Conservation (phyloP, 2,113 vertebrate genomes). For the Rhinichthys klamathensis region DNA sequence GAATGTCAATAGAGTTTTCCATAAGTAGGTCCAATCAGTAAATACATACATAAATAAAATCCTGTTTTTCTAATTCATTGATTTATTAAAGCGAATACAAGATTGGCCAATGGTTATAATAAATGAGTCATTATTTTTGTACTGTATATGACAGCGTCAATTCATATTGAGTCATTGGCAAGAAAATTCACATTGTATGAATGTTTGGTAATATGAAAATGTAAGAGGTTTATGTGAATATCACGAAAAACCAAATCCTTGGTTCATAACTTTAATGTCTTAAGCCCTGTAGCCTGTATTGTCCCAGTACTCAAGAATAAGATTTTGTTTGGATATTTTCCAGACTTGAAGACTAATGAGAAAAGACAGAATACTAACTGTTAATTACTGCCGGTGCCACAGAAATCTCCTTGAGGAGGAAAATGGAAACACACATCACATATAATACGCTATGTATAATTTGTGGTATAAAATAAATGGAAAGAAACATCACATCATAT, state of each 20-base stretch:
- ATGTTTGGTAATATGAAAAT: not conserved
- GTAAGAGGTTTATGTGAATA: not conserved
- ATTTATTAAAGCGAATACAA: not conserved
- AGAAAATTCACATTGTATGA: not conserved
- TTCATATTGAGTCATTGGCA: not conserved
- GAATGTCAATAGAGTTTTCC: too few relatives aligned
- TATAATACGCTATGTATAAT: constrained; percentile 28
- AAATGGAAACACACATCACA: constrained; percentile 38
- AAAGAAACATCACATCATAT: constrained; percentile 41
- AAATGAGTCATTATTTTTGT: not conserved
- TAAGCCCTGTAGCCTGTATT: not conserved
- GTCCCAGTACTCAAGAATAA: not conserved
- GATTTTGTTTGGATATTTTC: constrained; percentile 30
- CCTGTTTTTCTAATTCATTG: too few relatives aligned
- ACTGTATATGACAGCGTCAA: not conserved
- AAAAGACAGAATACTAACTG: constrained; percentile 30
- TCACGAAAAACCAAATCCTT: not conserved
- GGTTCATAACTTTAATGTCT: not conserved
- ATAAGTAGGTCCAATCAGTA: too few relatives aligned
- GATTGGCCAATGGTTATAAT: not conserved
- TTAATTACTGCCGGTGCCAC: constrained; percentile 22
- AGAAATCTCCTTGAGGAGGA: constrained; percentile 27
- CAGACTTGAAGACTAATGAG: constrained; percentile 25
- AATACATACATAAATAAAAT: too few relatives aligned
- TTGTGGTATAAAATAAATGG: constrained; percentile 45